Evolutionary conservation across 2,797 vertebrate species (phyloP), one percentile per base, ranked within the genome.

Genomic region (Remorina albescens): DNA sequence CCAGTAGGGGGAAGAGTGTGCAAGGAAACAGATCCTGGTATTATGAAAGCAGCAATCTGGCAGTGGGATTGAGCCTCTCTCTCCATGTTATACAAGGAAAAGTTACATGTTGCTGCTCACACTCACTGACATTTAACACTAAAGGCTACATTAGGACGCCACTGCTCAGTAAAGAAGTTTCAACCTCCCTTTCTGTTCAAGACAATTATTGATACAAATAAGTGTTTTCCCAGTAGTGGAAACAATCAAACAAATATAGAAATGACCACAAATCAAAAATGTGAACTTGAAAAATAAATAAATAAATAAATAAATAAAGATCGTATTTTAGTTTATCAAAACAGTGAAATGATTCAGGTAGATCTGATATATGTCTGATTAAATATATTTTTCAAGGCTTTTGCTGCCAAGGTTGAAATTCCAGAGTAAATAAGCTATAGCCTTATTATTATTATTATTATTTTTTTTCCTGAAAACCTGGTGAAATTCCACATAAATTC

Each of bases 1-100:
- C 94, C 94, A 94, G 94, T 83, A 95, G 95, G 94, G 95, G 94
- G 94, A 94, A 90, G 88, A 95, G 90, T 94, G 91, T 85, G 86
- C 94, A 88, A 92, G 92, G 90, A 90, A 94, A 95, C 89, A 78
- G 83, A 88, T 41, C 51, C 7, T 3, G 19, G 57, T 66, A 78
- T 76, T 76, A 78, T 83, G 80, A 88, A 86, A 82, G 76, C 82
- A 85, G 64, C 76, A 83, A 68, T 60, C 32, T 28, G 0, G 57
- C 36, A 5, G 26, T 42, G 47, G 54, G 42, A 67, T 34, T 1
- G 50, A 78, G 71, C 49, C 41, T 50, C 74, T 71, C 8, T 58
- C 59, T 21, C 65, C 74, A 25, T 80, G 76, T 72, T 74, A 60
- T 61, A 81, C 74, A 54, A 66, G 73, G 55, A 67, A 72, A 86